phyloP scores from a whole-genome alignment of 92 coral and sea anemone genomes.

The Paragorgia papillata region DNA sequence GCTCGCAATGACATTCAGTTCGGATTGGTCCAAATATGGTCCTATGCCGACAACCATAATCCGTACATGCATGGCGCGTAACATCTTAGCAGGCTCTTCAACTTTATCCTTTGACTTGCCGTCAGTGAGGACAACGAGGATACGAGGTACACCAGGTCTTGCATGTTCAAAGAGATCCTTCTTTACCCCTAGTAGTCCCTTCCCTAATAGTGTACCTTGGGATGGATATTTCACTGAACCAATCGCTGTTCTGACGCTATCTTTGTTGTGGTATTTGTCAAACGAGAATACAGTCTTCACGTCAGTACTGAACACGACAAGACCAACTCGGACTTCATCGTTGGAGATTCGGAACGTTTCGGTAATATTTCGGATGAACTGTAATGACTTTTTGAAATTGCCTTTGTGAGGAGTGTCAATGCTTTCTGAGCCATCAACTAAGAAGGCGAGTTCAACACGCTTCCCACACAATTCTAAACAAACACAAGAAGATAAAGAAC shows the following conservation, averaged over 20 bases:
- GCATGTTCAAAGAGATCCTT: constrained; percentile 23
- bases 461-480: constrained; percentile 34
- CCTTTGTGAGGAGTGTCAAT: constrained; percentile 29
- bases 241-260: constrained; percentile 19
- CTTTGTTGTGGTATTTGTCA: constrained; percentile 28
- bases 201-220: constrained; percentile 26
- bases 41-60: constrained; percentile 42
- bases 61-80: constrained; percentile 27
- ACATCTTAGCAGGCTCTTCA: constrained; percentile 22
- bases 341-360: constrained; percentile 27
- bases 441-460: constrained; percentile 45
- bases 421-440: constrained; percentile 47
- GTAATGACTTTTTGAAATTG: constrained; percentile 33
- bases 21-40: constrained; percentile 29
- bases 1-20: constrained; percentile 31
- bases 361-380: constrained; percentile 26
- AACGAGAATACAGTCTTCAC: constrained; percentile 31
- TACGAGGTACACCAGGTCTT: constrained; percentile 44
- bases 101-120: constrained; percentile 42
- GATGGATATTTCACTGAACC: constrained; percentile 27
- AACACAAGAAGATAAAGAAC: background rate
- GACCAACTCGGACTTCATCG: constrained; percentile 32
- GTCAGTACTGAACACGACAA: constrained; percentile 34
- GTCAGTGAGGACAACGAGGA: constrained; percentile 42
- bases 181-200: constrained; percentile 34